Evolutionary conservation across 2,797 vertebrate genomes (phyloP), one percentile per base, ranked within the genome.

Genomic region (Ficedula albicollis): DNA sequence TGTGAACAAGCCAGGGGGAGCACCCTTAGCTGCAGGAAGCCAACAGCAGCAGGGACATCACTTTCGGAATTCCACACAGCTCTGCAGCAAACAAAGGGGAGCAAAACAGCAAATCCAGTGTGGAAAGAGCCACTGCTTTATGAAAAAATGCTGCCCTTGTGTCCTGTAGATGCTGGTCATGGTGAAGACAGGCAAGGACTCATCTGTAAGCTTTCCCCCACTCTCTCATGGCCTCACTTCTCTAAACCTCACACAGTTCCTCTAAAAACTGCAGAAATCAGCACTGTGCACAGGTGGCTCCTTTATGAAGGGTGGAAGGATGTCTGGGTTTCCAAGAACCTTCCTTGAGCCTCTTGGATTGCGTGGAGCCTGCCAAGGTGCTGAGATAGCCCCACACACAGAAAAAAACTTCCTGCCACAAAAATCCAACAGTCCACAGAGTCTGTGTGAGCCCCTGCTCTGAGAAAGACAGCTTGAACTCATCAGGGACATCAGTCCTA

Each of bases 341-440:
- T 54, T 72, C 46, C 32, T 84, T 21, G 21, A 11, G 30, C 46
- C 29, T 56, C 21, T 27, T n/a, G 43, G 11, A 13, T 39, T 82
- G 25, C 1, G 0, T n/a, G 30, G 62, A 81, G 23, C 18, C 43
- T 81, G 3, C 38, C 0, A 6, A 25, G 27, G 9, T 3, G 3
- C 36, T 4, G 1, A 18, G 12, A 12, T 39, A 63, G 34, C n/a
- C 55, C 34, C 30, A 39, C 16, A 51, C 0, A 0, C 16, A 44
- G 21, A 23, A 14, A 56, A 46, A 55, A 49, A 16, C 5, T 43
- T 56, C 16, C 32, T 74, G 30, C 8, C n/a, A 14, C 3, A 0
- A 3, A 43, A 46, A 56, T 8, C 0, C 1, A 54, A 12, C 16
- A 15, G 51, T 10, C 13, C 2, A 1, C 5, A 48, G 29, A 6